Percentiles rank a stretch among this genome's conserved stretches.
Evolutionary conservation across 2,888 invertebrate species (phyloP).

Genomic region (Biston stratarius): DNA sequence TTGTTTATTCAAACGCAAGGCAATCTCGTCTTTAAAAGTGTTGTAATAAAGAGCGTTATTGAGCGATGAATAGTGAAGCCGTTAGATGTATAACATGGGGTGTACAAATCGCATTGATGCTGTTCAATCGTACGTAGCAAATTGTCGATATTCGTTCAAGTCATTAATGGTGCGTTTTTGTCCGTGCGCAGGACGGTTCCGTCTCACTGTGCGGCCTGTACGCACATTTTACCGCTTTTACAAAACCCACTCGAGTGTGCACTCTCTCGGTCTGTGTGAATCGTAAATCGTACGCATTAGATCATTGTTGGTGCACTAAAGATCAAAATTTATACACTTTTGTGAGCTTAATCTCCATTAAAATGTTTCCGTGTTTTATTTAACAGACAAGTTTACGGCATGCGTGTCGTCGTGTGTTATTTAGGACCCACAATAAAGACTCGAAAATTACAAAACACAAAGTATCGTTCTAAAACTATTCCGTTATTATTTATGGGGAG

Average conservation of each 20-base stretch:
- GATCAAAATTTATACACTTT: slow-evolving; percentile 47
- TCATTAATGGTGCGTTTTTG: slow-evolving; percentile 77
- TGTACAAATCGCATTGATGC: slow-evolving; percentile 77
- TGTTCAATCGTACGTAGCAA: slow-evolving; percentile 84
- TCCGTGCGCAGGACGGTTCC: slow-evolving; percentile 49
- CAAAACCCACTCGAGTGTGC: slow-evolving; percentile 67
- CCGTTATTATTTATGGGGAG: slow-evolving; percentile 45
- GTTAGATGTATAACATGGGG: slow-evolving; percentile 67
- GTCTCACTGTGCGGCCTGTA: slow-evolving; percentile 62
- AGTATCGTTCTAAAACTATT: slow-evolving; percentile 42
- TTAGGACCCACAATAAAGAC: slow-evolving; percentile 44
- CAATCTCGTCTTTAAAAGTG: slow-evolving; percentile 41
- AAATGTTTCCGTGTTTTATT: slow-evolving; percentile 48
- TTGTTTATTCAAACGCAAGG: slow-evolving; percentile 36
- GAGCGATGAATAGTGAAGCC: slow-evolving; percentile 41
- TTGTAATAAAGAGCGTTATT: slow-evolving; percentile 38
- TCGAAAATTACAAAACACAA: slow-evolving; percentile 38
- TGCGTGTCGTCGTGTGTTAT: slow-evolving; percentile 44
- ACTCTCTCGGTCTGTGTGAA: slow-evolving; percentile 59
- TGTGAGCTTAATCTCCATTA: slow-evolving; percentile 51
- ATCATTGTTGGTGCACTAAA: slow-evolving; percentile 52
- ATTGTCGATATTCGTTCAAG: slow-evolving; percentile 79
- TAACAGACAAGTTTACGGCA: slow-evolving; percentile 47
- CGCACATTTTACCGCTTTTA: slow-evolving; percentile 60
- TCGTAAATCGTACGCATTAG: slow-evolving; percentile 54